A percentile compares a stretch with the other conserved stretches of the same genome.
phyloP scores from a whole-genome alignment of 2,888 invertebrate genomes.

The Arrhopalites spinosus region DNA sequence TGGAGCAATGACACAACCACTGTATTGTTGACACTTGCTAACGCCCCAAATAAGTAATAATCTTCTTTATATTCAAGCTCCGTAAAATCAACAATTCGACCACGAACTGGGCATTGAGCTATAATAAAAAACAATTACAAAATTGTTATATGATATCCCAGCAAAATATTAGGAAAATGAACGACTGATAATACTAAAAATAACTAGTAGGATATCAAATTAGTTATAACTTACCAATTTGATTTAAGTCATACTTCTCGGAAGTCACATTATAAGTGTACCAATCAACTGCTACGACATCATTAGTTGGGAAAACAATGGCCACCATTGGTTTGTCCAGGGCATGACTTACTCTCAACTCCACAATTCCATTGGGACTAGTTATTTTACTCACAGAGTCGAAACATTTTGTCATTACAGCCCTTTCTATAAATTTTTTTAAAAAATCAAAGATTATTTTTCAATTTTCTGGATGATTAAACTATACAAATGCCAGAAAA shows the following conservation, averaged over 20 bases:
- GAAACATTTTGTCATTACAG: constrained; percentile 38
- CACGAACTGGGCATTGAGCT: background rate
- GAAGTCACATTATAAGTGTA: constrained; percentile 28
- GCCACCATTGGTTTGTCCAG: constrained; percentile 33
- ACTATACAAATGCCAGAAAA: background rate
- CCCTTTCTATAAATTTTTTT: constrained; percentile 35
- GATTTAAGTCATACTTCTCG: constrained; percentile 35
- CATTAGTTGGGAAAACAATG: constrained; percentile 21
- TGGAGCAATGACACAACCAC: background rate
- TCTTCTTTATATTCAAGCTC: background rate
- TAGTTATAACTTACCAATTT: constrained; percentile 36
- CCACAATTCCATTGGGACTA: background rate
- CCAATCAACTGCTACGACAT: constrained; percentile 34
- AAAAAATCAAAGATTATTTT: constrained; percentile 1
- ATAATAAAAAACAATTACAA: background rate
- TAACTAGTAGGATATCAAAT: too few species aligned
- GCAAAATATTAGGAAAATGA: background rate
- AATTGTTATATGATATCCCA: background rate
- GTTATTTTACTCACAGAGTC: constrained; percentile 19
- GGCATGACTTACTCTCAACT: constrained; percentile 26
- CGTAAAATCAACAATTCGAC: background rate
- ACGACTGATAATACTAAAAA: too few species aligned
- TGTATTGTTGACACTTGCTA: constrained; percentile 3
- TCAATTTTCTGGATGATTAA: background rate
- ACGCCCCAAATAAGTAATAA: background rate